Evolutionary conservation across 2,113 vertebrate genomes (phyloP).

Genomic region (Microcebus jonahi): DNA sequence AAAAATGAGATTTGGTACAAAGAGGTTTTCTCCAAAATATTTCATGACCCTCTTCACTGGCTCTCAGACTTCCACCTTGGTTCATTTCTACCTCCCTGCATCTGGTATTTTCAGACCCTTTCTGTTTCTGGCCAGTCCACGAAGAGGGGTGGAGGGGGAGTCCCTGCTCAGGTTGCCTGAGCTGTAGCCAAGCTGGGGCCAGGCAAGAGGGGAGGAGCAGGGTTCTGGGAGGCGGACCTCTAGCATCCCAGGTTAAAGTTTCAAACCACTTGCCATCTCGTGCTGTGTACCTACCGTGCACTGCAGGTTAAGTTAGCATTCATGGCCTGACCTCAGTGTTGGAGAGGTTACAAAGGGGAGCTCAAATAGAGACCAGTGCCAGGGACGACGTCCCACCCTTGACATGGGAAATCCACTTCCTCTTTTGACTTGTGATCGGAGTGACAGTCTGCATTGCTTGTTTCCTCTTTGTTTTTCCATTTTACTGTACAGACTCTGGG

Average conservation of each 20-base stretch:
- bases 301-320: background rate
- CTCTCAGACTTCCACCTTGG: background rate
- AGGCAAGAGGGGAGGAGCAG: background rate
- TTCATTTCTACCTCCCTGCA: background rate
- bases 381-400: background rate
- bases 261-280: background rate
- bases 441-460: background rate
- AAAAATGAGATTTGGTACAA: background rate
- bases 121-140: background rate
- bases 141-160: rapidly evolving
- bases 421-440: background rate
- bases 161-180: background rate
- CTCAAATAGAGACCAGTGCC: background rate
- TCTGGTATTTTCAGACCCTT: background rate
- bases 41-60: background rate
- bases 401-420: background rate
- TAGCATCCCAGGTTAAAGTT: background rate
- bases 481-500: background rate
- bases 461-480: background rate
- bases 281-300: too few species aligned
- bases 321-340: background rate
- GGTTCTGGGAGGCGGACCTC: background rate
- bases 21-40: background rate
- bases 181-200: background rate
- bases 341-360: background rate